Base-by-base conservation (phyloP, 2,888 invertebrate species). In the Amphimallon solstitiale region DNA sequence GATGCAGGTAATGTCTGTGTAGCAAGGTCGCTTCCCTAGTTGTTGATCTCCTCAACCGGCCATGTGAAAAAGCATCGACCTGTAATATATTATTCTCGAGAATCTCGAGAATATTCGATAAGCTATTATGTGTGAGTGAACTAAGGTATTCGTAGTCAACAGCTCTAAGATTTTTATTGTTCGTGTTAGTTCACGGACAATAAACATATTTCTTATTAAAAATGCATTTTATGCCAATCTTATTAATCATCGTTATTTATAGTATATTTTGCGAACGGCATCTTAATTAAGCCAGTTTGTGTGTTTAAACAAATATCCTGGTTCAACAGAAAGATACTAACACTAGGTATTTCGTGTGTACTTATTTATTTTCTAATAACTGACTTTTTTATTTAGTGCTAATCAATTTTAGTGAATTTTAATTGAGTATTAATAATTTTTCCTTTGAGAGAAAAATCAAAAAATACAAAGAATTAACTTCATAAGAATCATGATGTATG, bases 21-120 rank as follows among this genome's bases (percentile, higher is more conserved):
- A 62, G 68, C 71, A 71, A 71, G 71, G 71, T 71, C 71, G 71
- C 68, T 68, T 66, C 64, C 67, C 70, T 67, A 70, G 67, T 69
- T 69, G 68, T 70, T 69, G 70, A 70, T 68, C 70, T 70, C 64
- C 66, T 45, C 34, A 19, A 34, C 37, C 21, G n/a, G 9, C 38
- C 34, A 10, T 38, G 21, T 38, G 54, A 54, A 54, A 54, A 54
- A 38, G 54, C 54, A 54, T 54, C 54, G 54, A 54, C 54, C 52
- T 5, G 37, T 19, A 37, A 38, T 54, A 38, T 54, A 54, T 54
- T 54, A 54, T 54, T 54, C 54, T 17, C 37, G 38, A 54, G 54
- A 19, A 21, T 54, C 54, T 10, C 37, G 21, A 54, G 54, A 37
- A 21, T 38, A 38, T 54, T 21, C 40, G 54, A 54, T 54, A 54